Conservation (phyloP, 2,113 vertebrate species). For the Orycteropus afer region DNA sequence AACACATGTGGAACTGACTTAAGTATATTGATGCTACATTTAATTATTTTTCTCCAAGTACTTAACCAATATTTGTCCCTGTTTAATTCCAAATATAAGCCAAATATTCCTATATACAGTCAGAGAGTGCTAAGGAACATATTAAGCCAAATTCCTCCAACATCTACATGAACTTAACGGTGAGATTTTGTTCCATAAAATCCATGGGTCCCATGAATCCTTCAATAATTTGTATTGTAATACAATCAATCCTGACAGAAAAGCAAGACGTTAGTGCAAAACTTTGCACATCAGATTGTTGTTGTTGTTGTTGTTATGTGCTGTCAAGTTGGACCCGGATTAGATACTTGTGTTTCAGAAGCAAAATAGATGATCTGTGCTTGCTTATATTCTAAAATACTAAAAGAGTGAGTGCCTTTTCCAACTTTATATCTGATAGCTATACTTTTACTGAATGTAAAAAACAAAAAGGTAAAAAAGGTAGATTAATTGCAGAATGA, state of each 20-base stretch:
- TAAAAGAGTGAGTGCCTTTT: neutral
- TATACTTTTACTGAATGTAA: neutral
- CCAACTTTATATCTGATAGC: slow-evolving; percentile 3
- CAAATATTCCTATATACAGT: neutral
- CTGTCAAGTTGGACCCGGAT: too few species aligned
- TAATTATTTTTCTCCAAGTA: slow-evolving; percentile 33
- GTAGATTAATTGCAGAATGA: neutral
- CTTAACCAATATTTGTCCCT: neutral
- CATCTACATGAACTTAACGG: neutral
- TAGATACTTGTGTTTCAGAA: slow-evolving; percentile 19
- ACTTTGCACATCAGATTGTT: neutral
- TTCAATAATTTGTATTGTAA: neutral
- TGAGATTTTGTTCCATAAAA: slow-evolving; percentile 21
- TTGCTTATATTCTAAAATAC: slow-evolving; percentile 5
- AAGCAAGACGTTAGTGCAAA: neutral
- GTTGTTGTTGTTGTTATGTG: too few species aligned
- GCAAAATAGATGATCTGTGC: neutral
- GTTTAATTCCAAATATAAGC: too few species aligned
- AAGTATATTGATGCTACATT: neutral
- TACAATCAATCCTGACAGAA: slow-evolving; percentile 29
- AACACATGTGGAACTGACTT: neutral
- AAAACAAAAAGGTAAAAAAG: neutral
- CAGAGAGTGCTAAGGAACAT: neutral
- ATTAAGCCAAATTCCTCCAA: neutral
- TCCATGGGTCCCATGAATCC: neutral